Percentiles rank a stretch among this genome's conserved stretches.
Evolutionary conservation across 1,140 invertebrate genomes (phyloP).

Genomic region (Mycetomoellerius zeteki): DNA sequence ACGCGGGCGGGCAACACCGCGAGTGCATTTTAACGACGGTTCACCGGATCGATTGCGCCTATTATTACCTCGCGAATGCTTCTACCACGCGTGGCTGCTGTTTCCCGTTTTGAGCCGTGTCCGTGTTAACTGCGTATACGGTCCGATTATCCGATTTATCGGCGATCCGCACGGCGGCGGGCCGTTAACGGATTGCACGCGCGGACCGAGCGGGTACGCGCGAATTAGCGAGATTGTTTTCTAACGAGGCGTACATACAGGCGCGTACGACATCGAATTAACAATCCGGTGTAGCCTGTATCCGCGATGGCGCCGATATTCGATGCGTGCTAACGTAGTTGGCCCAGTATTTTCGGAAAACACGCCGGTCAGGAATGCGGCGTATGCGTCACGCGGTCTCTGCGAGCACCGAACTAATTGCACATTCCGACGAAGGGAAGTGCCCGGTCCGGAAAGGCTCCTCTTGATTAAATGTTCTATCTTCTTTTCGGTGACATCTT

Average conservation of each 20-base stretch:
- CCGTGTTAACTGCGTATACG: slow-evolving; percentile 2
- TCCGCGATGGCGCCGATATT: slow-evolving; percentile 46
- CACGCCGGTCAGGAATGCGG: slow-evolving; percentile 20
- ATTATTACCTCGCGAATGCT: slow-evolving; percentile 46
- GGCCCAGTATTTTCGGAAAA: slow-evolving; percentile 35
- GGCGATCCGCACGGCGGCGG: slow-evolving; percentile 3
- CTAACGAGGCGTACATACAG: slow-evolving; percentile 47
- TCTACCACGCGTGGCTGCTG: neutral
- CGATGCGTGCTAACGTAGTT: slow-evolving; percentile 55
- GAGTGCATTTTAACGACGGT: slow-evolving; percentile 36
- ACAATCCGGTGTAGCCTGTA: slow-evolving; percentile 36
- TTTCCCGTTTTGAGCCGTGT: slow-evolving; percentile 35
- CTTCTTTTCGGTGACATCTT: slow-evolving; percentile 58
- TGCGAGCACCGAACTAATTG: slow-evolving; percentile 43
- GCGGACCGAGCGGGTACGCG: neutral
- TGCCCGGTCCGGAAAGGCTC: neutral
- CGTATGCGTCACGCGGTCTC: slow-evolving; percentile 54
- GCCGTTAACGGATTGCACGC: slow-evolving; percentile 9
- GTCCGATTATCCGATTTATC: slow-evolving; percentile 55
- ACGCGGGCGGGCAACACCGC: neutral
- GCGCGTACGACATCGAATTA: slow-evolving; percentile 54
- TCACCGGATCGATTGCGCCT: slow-evolving; percentile 50
- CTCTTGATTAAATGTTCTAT: slow-evolving; percentile 61
- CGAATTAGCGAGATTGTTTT: slow-evolving; percentile 62
- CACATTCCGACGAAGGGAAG: slow-evolving; percentile 45